Evolutionary conservation across 2,888 invertebrate species (phyloP), one percentile per base, ranked within the genome.

Genomic region (Drosophila diplacantha): DNA sequence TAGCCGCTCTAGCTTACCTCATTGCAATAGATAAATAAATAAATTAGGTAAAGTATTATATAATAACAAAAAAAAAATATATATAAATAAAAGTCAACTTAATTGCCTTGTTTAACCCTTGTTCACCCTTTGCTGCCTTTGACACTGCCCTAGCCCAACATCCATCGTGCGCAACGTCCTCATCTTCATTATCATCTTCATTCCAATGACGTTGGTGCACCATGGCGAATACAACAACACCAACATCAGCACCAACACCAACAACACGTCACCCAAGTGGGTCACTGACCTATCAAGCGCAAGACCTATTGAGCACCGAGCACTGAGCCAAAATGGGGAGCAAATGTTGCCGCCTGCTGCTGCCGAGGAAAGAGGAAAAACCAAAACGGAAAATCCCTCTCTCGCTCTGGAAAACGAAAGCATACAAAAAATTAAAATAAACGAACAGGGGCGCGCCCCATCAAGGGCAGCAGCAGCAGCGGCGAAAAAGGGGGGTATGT

Each of bases 221-320:
- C 34, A 32, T 63, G 32, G 63, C 44, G 18, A 54, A 54, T 61
- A 18, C 44, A 60, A 20, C 39, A 59, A 16, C 39, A 22, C 5
- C 22, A n/a, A n/a, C n/a, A 53, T 3, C 38, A 61, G n/a, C 41
- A 56, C 61, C 59, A 60, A 14, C 59, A 59, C 53, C 49, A 59
- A 64, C 64, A 72, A 12, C 62, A 63, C 59, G 66, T 60, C 51
- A 70, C 58, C 51, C 80, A 74, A 85, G 75, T 85, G 75, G 86
- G 86, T 86, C 86, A 85, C 83, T 86, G 86, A 86, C 86, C 86
- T 86, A 86, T 85, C 86, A 86, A 86, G 87, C 86, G 85, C 70
- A 81, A 79, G 83, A 83, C 79, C 83, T 83, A 79, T 83, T 83
- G 83, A 80, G 79, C 74, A 66, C 35, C 46, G 51, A 61, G 58